Percentiles rank a stretch among this genome's conserved stretches.
These are phyloP conservation scores for Ramphastos sulfuratus DNA, from an alignment of 2,113 vertebrate species.

Conservation along the genomic window DNA sequence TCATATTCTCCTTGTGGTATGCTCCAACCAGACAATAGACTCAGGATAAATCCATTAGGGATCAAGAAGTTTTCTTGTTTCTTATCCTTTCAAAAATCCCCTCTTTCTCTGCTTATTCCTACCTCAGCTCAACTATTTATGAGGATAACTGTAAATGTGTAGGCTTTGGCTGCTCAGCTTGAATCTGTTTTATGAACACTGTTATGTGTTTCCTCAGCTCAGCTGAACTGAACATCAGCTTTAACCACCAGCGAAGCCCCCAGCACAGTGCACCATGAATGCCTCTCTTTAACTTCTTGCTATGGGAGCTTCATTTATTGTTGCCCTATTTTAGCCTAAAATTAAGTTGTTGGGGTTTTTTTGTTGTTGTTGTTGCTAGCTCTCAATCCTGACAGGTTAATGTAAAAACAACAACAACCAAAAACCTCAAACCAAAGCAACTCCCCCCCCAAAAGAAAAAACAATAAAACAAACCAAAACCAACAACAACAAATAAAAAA, in stretches of 20 bases:
- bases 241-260: not conserved
- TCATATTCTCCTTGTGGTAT: rapidly evolving
- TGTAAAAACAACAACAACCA: not conserved
- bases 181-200: not conserved
- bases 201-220: not conserved
- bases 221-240: not conserved
- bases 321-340: not conserved
- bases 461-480: not conserved
- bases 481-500: not conserved
- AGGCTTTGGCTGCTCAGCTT: not conserved
- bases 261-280: not conserved
- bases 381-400: not conserved
- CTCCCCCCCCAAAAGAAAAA: no score
- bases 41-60: not conserved
- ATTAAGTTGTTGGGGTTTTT: not conserved
- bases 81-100: not conserved
- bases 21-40: not conserved
- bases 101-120: not conserved
- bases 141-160: not conserved
- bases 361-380: not conserved
- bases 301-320: not conserved
- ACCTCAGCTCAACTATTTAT: not conserved
- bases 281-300: not conserved
- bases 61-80: not conserved
- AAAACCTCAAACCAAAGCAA: no score